Percentiles rank a stretch among this genome's conserved stretches.
phyloP scores from a whole-genome alignment of 2,888 invertebrate species.

The Blastobasis lacticolella region DNA sequence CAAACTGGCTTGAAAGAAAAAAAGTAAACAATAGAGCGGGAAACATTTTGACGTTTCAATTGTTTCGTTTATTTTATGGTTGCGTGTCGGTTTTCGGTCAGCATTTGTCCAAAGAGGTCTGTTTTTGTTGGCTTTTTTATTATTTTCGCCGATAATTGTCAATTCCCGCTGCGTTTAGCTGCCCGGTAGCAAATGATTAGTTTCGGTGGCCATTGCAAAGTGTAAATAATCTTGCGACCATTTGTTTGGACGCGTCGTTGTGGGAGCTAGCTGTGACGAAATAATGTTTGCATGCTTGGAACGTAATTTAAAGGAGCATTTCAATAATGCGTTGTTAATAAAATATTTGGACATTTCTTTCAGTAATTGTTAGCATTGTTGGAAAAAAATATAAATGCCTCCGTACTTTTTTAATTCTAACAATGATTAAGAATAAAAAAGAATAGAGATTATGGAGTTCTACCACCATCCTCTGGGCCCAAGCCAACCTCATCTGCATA shows the following conservation, averaged over 20 bases:
- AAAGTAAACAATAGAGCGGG: conserved; percentile 38
- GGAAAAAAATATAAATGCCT: too few species aligned
- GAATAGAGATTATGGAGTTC: too few species aligned
- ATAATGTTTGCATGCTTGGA: conserved; percentile 30
- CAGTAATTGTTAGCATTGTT: too few species aligned
- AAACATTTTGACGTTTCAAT: conserved; percentile 57
- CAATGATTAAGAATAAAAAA: too few species aligned
- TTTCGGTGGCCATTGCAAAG: conserved; percentile 56
- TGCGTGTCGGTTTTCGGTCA: conserved; percentile 42
- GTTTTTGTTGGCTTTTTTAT: conserved; percentile 18
- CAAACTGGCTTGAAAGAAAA: conserved; percentile 20
- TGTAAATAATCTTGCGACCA: conserved; percentile 57
- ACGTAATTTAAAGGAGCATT: conserved; percentile 11
- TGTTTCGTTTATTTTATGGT: conserved; percentile 35
- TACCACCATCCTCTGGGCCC: too few species aligned
- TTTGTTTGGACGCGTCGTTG: conserved; percentile 25
- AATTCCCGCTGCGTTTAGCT: conserved; percentile 48
- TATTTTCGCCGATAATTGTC: conserved; percentile 33
- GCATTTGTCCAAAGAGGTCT: conserved; percentile 55
- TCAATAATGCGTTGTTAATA: too few species aligned
- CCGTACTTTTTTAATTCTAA: too few species aligned
- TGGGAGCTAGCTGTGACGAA: too few species aligned
- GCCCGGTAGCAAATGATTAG: conserved; percentile 68
- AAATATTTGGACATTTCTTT: too few species aligned
- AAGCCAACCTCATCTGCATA: too few species aligned